phyloP scores from a whole-genome alignment of 2,797 vertebrate species.

The Protosalanx chinensis region DNA sequence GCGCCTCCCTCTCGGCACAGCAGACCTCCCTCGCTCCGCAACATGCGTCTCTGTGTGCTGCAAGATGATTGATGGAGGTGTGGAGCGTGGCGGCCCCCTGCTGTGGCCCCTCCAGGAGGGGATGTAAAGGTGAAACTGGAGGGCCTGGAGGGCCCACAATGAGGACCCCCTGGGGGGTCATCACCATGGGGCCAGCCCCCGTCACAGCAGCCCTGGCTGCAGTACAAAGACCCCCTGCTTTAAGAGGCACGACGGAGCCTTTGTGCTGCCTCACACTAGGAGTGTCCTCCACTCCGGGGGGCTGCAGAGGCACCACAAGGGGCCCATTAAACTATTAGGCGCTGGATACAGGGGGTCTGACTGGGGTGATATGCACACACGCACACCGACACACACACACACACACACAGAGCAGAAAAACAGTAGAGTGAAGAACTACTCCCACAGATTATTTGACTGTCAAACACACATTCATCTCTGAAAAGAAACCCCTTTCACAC shows the following conservation, averaged over 20 bases:
- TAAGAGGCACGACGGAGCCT: constrained; percentile 15
- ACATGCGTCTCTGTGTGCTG: too few species aligned
- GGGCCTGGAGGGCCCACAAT: constrained; percentile 62
- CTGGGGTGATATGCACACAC: background rate
- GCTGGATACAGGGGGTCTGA: background rate
- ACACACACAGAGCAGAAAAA: background rate
- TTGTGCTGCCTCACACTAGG: constrained; percentile 41
- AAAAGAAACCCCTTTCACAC: background rate
- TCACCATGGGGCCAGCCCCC: constrained; percentile 71
- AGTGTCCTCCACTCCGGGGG: constrained; percentile 40
- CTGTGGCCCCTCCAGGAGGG: constrained; percentile 60
- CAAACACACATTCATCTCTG: too few species aligned
- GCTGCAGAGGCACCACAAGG: constrained; percentile 37
- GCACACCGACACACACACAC: background rate
- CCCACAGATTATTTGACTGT: too few species aligned
- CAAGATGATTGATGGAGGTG: constrained; percentile 34
- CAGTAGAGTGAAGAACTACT: too few species aligned
- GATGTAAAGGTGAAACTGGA: constrained; percentile 76
- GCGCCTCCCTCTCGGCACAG: too few species aligned
- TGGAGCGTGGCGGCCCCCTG: constrained; percentile 57
- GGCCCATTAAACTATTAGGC: constrained; percentile 32
- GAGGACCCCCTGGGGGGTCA: constrained; percentile 71
- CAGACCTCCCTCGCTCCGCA: too few species aligned
- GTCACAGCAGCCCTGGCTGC: constrained; percentile 24
- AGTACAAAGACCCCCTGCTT: constrained; percentile 34